These are phyloP conservation scores for Chrysina gloriosa DNA, from an alignment of 2,888 invertebrate genomes.

Conservation along the genomic window DNA sequence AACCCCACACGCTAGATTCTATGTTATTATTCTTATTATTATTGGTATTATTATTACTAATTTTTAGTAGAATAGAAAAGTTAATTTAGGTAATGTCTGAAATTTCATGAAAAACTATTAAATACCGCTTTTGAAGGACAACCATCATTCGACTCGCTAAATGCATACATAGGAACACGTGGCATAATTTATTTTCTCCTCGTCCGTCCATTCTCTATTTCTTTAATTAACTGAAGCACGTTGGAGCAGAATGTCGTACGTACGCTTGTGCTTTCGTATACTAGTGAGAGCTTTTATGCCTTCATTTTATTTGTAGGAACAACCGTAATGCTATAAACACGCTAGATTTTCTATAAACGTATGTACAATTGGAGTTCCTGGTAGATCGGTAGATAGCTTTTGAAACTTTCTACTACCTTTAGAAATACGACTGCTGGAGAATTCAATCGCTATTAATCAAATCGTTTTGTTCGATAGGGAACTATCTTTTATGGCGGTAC, in stretches of 20 bases:
- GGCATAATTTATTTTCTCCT: conserved; percentile 22
- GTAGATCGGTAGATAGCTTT: conserved; percentile 23
- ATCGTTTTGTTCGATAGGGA: conserved; percentile 11
- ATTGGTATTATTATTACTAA: too few species aligned
- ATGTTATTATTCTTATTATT: too few species aligned
- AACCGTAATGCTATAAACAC: conserved; percentile 9
- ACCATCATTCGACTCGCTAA: neutral
- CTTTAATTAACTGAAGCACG: conserved; percentile 28
- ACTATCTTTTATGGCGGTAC: neutral
- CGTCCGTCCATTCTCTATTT: neutral
- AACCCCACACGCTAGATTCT: too few species aligned
- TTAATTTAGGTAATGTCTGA: neutral
- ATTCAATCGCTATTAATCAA: conserved; percentile 17
- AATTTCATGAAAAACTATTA: conserved; percentile 5
- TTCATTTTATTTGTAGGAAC: conserved; percentile 8
- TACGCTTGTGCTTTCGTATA: neutral
- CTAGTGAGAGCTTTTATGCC: conserved; percentile 14
- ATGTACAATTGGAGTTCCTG: conserved; percentile 19
- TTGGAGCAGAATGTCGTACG: neutral
- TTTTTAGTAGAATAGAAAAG: too few species aligned
- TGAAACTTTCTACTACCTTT: conserved; percentile 3
- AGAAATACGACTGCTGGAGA: conserved; percentile 10
- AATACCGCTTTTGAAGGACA: conserved; percentile 5
- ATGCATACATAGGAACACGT: neutral
- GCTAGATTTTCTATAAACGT: conserved; percentile 14